Percentiles rank a stretch among this genome's conserved stretches.
Evolutionary conservation across 2,113 vertebrate genomes (phyloP).

Genomic region (Percopsis transmontana): DNA sequence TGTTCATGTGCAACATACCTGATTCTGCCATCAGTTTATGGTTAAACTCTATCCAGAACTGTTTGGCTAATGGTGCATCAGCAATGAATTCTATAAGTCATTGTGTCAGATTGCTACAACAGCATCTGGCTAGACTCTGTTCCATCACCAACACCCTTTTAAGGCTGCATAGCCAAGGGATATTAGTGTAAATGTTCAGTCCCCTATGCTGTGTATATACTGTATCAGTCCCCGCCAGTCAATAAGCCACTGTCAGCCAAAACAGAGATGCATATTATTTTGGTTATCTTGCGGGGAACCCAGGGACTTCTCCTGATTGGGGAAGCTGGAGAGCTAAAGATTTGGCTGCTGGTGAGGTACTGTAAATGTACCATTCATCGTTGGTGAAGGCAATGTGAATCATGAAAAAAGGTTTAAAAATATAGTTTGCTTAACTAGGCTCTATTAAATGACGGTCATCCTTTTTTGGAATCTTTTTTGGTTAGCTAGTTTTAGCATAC

Average conservation of each 20-base stretch:
- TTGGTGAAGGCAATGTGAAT: no score
- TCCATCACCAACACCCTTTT: slow-evolving; percentile 18
- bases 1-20: slow-evolving; percentile 7
- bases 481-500: no score
- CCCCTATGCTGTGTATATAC: slow-evolving; percentile 26
- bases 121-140: slow-evolving; percentile 30
- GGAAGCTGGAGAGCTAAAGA: background rate
- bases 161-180: slow-evolving; percentile 22
- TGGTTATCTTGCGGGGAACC: slow-evolving; percentile 11
- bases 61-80: slow-evolving; percentile 1
- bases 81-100: slow-evolving; percentile 30
- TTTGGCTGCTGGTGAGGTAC: background rate
- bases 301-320: background rate
- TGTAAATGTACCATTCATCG: no score
- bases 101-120: slow-evolving; percentile 15
- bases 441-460: no score
- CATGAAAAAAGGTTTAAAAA: no score
- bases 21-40: background rate
- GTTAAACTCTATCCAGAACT: background rate
- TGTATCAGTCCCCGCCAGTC: slow-evolving; percentile 38
- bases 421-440: no score
- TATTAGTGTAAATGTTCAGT: slow-evolving; percentile 30
- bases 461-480: no score
- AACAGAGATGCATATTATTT: slow-evolving; percentile 32
- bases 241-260: slow-evolving; percentile 39